Conservation (phyloP, 1,140 invertebrate species). For the Archivesica marissinica region DNA sequence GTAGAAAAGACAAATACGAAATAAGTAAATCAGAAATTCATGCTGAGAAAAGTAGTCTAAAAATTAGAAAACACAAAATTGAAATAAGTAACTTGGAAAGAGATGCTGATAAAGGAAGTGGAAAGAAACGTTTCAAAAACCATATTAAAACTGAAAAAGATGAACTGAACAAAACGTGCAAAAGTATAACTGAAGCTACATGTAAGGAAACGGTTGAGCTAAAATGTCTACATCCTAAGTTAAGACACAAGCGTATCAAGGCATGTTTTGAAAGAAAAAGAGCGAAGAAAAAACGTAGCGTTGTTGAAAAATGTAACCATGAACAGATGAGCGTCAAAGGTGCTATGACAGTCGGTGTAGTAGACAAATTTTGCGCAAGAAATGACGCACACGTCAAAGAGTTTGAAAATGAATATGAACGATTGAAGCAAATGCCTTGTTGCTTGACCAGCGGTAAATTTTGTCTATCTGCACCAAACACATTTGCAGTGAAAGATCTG, state of each 20-base stretch:
- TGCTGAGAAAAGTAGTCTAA: too few species aligned
- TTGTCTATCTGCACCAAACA: constrained; percentile 15
- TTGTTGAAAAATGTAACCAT: background rate
- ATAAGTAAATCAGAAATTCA: too few species aligned
- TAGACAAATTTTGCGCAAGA: background rate
- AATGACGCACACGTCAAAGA: background rate
- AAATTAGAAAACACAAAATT: too few species aligned
- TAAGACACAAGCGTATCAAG: background rate
- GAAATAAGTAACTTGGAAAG: too few species aligned
- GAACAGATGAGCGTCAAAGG: background rate
- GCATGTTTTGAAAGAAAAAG: background rate
- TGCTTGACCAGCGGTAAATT: background rate
- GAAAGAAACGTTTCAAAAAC: too few species aligned
- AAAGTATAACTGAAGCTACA: background rate
- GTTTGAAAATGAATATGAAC: background rate
- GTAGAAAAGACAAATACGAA: background rate
- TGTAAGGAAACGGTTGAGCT: background rate
- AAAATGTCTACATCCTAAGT: constrained; percentile 5
- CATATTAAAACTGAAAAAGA: too few species aligned
- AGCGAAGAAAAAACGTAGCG: background rate
- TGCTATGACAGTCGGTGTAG: background rate
- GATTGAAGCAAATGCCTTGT: background rate
- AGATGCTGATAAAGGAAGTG: too few species aligned
- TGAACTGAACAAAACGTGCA: too few species aligned
- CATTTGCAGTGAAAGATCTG: background rate